Base-by-base conservation (phyloP, 2,113 vertebrate genomes). In the Lepus timidus region DNA sequence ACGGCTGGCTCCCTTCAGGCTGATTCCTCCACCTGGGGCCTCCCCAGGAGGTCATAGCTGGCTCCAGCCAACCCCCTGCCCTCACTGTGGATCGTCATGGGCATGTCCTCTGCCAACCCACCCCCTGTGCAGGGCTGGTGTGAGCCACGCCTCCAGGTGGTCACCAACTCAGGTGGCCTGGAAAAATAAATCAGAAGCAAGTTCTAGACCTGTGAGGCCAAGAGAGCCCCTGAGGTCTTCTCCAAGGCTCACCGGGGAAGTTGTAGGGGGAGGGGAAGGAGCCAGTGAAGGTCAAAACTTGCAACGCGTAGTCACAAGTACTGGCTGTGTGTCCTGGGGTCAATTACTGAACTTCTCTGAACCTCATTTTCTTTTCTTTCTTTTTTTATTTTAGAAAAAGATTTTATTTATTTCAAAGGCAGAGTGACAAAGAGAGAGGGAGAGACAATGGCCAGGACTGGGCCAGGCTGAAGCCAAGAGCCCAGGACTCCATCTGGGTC, bases 301-400 rank as follows among this genome's bases (percentile, higher is more conserved):
- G 33, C 68, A 16, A 14, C 16, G 9, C 39, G 19, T 6, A 36
- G 4, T 51, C 17, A 0, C 31, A 81, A 81, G 16, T 85, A 61
- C 44, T 44, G 31, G 58, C 65, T 67, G 14, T n/a, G 51, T 71
- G 33, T 67, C 51, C 61, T 19, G 23, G 20, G 55, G 1, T 61
- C 44, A 83, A 8, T 81, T 58, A 51, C 70, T 67, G 85, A 82
- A 85, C 74, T 36, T 86, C 44, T 90, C 78, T 64, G 85, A 62
- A 44, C 6, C 44, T 7, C 44, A 44, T 7, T 44, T 44, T 7
- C 44, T 44, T 44, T 44, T 44, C 39, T 44, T 44, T 44, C 39
- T 44, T 44, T 44, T 44, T 44, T 44, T 44, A 44, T 44, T 44
- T 44, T 44, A 44, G 44, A 44, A 44, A 39, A 39, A 44, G 44